Evolutionary conservation across 2,888 invertebrate genomes (phyloP).

Genomic region (Epirrhoe tristata): DNA sequence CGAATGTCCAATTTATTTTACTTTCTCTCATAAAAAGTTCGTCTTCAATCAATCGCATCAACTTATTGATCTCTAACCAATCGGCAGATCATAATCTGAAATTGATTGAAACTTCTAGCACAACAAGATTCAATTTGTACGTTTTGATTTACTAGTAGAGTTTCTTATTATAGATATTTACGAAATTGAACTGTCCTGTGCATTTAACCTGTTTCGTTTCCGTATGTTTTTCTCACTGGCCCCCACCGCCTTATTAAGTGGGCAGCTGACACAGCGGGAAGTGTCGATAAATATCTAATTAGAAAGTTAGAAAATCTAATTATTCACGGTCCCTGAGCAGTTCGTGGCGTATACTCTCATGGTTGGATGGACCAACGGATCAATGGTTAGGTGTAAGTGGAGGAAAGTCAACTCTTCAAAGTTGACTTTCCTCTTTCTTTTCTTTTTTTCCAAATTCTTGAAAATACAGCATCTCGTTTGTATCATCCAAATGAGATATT

Average conservation of each 20-base stretch:
- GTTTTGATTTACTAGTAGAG: conserved; percentile 10
- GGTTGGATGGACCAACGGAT: conserved; percentile 32
- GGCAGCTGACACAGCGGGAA: conserved; percentile 50
- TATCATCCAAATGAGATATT: not conserved
- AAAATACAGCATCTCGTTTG: no score
- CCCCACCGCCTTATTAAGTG: conserved; percentile 46
- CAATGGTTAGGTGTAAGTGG: conserved; percentile 20
- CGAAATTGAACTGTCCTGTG: conserved; percentile 27
- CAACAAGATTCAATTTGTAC: conserved; percentile 20
- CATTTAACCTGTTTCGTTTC: conserved; percentile 25
- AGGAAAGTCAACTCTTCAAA: no score
- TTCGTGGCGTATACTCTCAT: conserved; percentile 37
- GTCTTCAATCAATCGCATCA: conserved; percentile 8
- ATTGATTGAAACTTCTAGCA: conserved; percentile 24
- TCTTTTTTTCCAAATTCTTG: no score
- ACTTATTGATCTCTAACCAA: conserved; percentile 12
- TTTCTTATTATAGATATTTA: conserved; percentile 18
- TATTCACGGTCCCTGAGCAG: conserved; percentile 49
- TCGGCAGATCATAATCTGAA: conserved; percentile 30
- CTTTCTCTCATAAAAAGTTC: conserved; percentile 13
- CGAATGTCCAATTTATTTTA: not conserved
- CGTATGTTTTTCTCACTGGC: conserved; percentile 37
- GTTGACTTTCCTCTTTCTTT: no score
- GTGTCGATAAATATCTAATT: conserved; percentile 61
- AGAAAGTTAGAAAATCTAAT: conserved; percentile 69